These are phyloP conservation scores for Notarius lentiginosus DNA, from an alignment of 2,113 vertebrate species.

Conservation along the genomic window DNA sequence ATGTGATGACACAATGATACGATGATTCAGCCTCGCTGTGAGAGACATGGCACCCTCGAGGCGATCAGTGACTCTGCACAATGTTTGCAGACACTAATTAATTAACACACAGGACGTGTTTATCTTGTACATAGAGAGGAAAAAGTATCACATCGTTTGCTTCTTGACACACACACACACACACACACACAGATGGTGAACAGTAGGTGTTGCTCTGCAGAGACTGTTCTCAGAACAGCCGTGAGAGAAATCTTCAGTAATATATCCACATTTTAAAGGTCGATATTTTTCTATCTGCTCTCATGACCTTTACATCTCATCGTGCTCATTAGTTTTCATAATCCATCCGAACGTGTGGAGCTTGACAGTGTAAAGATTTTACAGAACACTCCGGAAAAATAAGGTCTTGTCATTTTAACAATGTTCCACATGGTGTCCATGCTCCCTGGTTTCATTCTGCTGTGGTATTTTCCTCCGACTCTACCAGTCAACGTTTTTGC, in stretches of 20 bases:
- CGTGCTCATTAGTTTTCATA: slow-evolving; percentile 40
- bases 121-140: slow-evolving; percentile 77
- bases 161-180: slow-evolving; percentile 61
- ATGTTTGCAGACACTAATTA: slow-evolving; percentile 65
- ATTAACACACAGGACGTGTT: slow-evolving; percentile 70
- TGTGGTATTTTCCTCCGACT: slow-evolving; percentile 17
- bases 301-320: slow-evolving; percentile 55
- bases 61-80: slow-evolving; percentile 70
- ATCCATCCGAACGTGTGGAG: slow-evolving; percentile 17
- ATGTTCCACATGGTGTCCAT: slow-evolving; percentile 18
- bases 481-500: slow-evolving; percentile 13
- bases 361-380: slow-evolving; percentile 36
- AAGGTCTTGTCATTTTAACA: slow-evolving; percentile 28
- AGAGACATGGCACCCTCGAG: slow-evolving; percentile 49
- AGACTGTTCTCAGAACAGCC: slow-evolving; percentile 43
- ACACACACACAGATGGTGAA: slow-evolving; percentile 28
- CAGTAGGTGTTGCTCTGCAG: slow-evolving; percentile 35
- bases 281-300: slow-evolving; percentile 78
- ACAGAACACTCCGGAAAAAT: slow-evolving; percentile 9
- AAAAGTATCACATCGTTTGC: slow-evolving; percentile 64
- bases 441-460: slow-evolving; percentile 14
- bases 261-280: slow-evolving; percentile 72
- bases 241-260: slow-evolving; percentile 39
- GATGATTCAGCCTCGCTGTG: background rate
- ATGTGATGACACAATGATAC: background rate